Percentiles rank a stretch among this genome's conserved stretches.
Evolutionary conservation across 1,140 invertebrate genomes (phyloP).

Genomic region (Dinoponera quadriceps): DNA sequence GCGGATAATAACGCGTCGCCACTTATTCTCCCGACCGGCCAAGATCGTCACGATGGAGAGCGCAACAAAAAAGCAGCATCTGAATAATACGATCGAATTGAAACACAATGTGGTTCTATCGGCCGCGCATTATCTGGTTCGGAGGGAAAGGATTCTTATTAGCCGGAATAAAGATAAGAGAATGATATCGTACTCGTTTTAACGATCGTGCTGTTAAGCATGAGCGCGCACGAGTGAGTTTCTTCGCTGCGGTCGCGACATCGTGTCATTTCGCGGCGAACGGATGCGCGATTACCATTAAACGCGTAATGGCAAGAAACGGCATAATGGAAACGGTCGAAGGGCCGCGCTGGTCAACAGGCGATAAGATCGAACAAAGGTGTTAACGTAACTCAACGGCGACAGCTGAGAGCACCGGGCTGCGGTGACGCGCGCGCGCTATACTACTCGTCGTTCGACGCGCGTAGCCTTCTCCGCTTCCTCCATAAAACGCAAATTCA

Average conservation of each 20-base stretch:
- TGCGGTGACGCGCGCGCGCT: constrained; percentile 16
- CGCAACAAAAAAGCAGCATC: neutral
- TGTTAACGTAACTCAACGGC: constrained; percentile 74
- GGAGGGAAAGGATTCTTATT: constrained; percentile 56
- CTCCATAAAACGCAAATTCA: constrained; percentile 79
- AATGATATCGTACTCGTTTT: constrained; percentile 19
- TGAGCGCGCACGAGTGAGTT: constrained; percentile 35
- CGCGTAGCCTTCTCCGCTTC: constrained; percentile 64
- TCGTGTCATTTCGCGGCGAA: constrained; percentile 47
- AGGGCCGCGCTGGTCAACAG: constrained; percentile 60
- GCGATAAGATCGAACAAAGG: constrained; percentile 76
- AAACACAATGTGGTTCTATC: constrained; percentile 13
- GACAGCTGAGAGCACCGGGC: constrained; percentile 72
- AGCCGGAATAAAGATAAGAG: constrained; percentile 70
- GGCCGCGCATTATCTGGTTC: constrained; percentile 4
- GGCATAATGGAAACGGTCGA: constrained; percentile 69
- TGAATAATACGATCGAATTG: constrained; percentile 2
- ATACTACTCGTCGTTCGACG: neutral
- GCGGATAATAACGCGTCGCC: constrained; percentile 4
- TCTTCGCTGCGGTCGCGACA: constrained; percentile 53
- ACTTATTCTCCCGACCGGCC: neutral
- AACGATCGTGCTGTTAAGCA: constrained; percentile 24
- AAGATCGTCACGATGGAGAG: constrained; percentile 10
- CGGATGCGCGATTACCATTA: constrained; percentile 70
- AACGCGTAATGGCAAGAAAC: constrained; percentile 62